phyloP scores from a whole-genome alignment of 2,113 vertebrate species.

The Actenoides hombroni region DNA sequence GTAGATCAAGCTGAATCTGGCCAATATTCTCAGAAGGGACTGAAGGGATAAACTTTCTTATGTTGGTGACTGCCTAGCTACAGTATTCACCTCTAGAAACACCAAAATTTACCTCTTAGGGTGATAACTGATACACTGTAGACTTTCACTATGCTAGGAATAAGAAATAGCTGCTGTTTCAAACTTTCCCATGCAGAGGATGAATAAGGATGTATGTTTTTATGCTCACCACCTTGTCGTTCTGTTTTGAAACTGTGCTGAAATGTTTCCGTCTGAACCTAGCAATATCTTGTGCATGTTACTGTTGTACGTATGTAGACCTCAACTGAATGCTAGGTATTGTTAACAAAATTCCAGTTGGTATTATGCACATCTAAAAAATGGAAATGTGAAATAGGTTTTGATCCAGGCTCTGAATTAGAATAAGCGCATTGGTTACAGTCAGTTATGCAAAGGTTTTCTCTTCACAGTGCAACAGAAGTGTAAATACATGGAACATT shows the following conservation, averaged over 20 bases:
- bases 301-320: rapidly evolving
- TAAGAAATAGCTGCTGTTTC: background rate
- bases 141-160: background rate
- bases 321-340: background rate
- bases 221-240: background rate
- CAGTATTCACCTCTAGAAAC: background rate
- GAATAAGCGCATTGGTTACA: background rate
- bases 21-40: background rate
- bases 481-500: background rate
- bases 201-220: background rate
- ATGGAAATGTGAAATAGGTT: background rate
- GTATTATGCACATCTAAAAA: background rate
- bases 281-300: background rate
- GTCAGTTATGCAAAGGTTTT: background rate
- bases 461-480: background rate
- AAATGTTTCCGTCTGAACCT: background rate
- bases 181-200: background rate
- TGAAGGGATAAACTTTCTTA: background rate
- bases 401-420: background rate
- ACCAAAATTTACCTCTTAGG: background rate
- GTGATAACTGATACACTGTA: background rate
- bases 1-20: background rate
- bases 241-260: background rate
- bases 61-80: background rate
- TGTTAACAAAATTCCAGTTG: background rate